Conservation (phyloP, 2,888 invertebrate genomes). For the Zygaena filipendulae region DNA sequence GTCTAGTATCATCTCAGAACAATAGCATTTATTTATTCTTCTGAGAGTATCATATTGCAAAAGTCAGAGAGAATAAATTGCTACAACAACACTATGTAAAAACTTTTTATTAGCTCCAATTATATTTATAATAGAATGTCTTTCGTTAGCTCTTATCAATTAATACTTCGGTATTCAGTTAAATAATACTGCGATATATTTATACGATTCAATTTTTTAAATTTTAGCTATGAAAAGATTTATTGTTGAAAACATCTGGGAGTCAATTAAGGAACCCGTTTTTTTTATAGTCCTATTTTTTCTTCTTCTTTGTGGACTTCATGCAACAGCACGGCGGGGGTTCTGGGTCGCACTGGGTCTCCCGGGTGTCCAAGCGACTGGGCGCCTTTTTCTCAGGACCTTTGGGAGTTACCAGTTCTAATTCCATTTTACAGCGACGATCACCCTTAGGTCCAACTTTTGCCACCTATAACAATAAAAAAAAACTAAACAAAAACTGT, state of each 20-base stretch:
- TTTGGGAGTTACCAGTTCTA: slow-evolving; percentile 75
- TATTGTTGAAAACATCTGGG: neutral
- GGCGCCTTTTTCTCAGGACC: slow-evolving; percentile 62
- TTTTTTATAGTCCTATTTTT: slow-evolving; percentile 8
- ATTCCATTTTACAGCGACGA: slow-evolving; percentile 63
- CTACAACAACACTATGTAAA: no score
- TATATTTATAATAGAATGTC: no score
- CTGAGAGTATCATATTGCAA: no score
- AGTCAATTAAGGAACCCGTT: neutral
- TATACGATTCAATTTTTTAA: no score
- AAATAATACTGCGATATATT: no score
- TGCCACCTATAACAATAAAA: slow-evolving; percentile 34
- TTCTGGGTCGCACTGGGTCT: slow-evolving; percentile 48
- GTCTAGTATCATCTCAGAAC: no score
- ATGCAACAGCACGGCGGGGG: slow-evolving; percentile 33
- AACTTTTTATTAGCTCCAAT: no score
- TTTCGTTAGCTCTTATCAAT: no score
- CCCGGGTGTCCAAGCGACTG: slow-evolving; percentile 47
- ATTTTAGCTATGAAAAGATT: neutral
- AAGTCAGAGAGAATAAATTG: no score
- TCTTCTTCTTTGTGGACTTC: slow-evolving; percentile 25
- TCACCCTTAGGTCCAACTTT: slow-evolving; percentile 48
- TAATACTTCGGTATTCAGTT: no score
- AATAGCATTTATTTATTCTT: no score
- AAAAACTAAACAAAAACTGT: neutral